Conservation (phyloP, 1,140 invertebrate species). For the Drosophila saltans region DNA sequence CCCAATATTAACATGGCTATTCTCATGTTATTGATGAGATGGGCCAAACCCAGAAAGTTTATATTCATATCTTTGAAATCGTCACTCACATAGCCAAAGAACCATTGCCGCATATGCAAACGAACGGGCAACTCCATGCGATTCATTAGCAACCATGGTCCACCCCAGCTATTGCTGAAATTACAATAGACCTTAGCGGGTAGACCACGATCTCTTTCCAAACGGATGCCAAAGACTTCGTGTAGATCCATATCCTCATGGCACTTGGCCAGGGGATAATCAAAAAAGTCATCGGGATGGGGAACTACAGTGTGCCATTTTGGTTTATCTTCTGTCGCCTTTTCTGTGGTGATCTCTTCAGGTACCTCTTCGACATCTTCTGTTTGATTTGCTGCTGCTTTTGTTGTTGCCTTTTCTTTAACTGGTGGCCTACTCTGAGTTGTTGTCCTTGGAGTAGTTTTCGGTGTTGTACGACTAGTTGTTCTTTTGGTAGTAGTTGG, state of each 20-base stretch:
- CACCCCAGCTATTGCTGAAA: conserved; percentile 51
- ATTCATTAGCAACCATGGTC: conserved; percentile 67
- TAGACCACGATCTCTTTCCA: conserved; percentile 46
- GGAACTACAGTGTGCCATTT: conserved; percentile 22
- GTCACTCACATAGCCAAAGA: conserved; percentile 56
- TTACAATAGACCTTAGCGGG: conserved; percentile 48
- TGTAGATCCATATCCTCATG: conserved; percentile 59
- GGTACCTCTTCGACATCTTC: background rate
- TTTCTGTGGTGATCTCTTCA: background rate
- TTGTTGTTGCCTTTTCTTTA: too few relatives aligned
- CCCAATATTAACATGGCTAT: conserved; percentile 62
- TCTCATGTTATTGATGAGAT: conserved; percentile 62
- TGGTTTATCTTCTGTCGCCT: background rate
- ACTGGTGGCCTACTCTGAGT: background rate
- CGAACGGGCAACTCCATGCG: conserved; percentile 54
- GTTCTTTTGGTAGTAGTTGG: background rate
- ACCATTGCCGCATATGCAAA: conserved; percentile 60
- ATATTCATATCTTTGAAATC: conserved; percentile 64
- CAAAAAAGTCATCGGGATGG: conserved; percentile 43
- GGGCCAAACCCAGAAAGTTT: conserved; percentile 51
- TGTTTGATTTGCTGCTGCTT: too few relatives aligned
- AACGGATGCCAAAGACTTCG: conserved; percentile 51
- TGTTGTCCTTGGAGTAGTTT: background rate
- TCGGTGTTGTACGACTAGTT: too few relatives aligned
- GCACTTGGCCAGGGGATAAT: conserved; percentile 50